Evolutionary conservation across 2,113 vertebrate species (phyloP).

Genomic region (Columba livia): DNA sequence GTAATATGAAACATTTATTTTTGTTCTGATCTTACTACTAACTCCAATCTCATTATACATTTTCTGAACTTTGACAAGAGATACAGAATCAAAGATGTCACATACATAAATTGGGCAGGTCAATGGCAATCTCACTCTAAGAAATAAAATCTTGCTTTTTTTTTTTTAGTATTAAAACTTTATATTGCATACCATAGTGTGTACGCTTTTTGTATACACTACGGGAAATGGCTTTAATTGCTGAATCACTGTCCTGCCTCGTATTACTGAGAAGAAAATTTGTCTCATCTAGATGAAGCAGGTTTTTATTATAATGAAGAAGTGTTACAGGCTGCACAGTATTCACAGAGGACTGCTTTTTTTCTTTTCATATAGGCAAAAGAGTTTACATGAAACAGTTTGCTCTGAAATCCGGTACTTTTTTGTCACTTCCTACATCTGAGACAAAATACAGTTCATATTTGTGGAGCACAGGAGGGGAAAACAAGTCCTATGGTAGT

Average conservation of each 20-base stretch:
- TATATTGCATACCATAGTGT: neutral
- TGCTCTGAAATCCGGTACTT: neutral
- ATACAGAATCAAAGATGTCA: neutral
- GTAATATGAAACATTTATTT: neutral
- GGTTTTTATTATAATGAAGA: neutral
- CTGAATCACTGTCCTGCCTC: neutral
- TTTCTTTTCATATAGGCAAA: neutral
- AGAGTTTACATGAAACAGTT: neutral
- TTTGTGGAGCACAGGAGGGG: neutral
- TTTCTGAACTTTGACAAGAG: neutral
- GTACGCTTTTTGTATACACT: neutral
- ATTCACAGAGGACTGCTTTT: neutral
- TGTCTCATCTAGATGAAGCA: neutral
- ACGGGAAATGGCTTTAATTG: neutral
- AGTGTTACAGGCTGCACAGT: neutral
- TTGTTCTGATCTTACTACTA: neutral
- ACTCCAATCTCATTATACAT: neutral
- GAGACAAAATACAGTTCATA: neutral
- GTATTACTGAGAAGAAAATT: neutral
- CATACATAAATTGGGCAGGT: neutral
- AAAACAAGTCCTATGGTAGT: neutral
- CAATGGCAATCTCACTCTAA: neutral
- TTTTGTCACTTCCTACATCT: neutral
- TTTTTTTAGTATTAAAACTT: neutral
- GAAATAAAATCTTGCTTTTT: neutral